Evolutionary conservation across 2,113 vertebrate species (phyloP), one percentile per base, ranked within the genome.

Genomic region (Uropsilus gracilis): DNA sequence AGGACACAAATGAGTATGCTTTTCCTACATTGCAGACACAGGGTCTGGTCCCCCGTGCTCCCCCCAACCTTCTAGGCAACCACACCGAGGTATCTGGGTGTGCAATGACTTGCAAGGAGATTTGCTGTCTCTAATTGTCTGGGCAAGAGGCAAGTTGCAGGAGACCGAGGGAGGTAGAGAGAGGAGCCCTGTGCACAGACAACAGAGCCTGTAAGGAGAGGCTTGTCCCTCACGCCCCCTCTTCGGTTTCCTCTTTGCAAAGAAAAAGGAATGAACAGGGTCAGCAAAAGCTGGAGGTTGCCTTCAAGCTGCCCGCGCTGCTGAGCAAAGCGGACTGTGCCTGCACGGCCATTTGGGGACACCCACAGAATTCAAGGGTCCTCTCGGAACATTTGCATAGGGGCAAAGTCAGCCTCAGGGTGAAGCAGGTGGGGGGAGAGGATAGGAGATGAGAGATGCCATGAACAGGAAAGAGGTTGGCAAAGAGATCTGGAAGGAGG

Each of bases 201-300:
- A 42, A 28, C 69, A 46, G 78, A 57, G 46, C 94, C 80, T 17
- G 37, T 8, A 76, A 37, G 84, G 57, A 68, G 82, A 68, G 39
- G 32, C 2, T 0, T 12, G 55, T 28, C 1, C 20, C 46, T 42
- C 14, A 18, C 12, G 10, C 26, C 14, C 57, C 44, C 72, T 72
- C 68, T 92, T 34, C 68, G 59, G 24, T 77, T 32, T 34, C 66
- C 69, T 94, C 26, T 92, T 84, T 32, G 64, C 66, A 95, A 55
- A 94, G 64, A 53, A 77, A 84, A 84, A 73, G 73, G 85, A 92
- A 94, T 72, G 42, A 71, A 86, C 71, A 18, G 72, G 84, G 46
- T 87, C 90, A 84, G 66, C 90, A 78, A 57, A 95, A 94, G 53
- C 82, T 3, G n/a, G 64, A 87, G 85, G 72, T 76, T n/a, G 76